Evolutionary conservation across 1,140 invertebrate genomes (phyloP).

Genomic region (Drosophila carrolli): DNA sequence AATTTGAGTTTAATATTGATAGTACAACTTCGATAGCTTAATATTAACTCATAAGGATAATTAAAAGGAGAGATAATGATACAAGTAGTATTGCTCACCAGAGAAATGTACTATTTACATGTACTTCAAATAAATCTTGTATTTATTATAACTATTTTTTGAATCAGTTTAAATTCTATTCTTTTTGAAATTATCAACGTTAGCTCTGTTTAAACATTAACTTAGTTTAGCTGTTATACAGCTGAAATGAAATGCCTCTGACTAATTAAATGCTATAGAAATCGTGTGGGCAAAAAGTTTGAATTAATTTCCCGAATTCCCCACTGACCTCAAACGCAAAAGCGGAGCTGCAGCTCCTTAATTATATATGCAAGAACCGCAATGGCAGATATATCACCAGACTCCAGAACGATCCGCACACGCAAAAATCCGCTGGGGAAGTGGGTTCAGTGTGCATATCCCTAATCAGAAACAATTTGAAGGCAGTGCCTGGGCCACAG

Average conservation of each 20-base stretch:
- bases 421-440: slow-evolving; percentile 33
- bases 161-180: no score
- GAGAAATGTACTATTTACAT: no score
- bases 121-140: no score
- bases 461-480: slow-evolving; percentile 76
- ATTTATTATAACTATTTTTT: no score
- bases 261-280: not conserved
- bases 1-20: slow-evolving; percentile 1
- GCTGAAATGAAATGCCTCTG: not conserved
- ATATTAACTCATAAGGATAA: no score
- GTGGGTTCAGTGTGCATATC: slow-evolving; percentile 21
- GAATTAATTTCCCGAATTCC: slow-evolving; percentile 19
- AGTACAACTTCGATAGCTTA: no score
- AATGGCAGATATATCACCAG: slow-evolving; percentile 75
- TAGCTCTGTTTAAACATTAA: not conserved
- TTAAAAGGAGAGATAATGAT: no score
- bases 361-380: slow-evolving; percentile 76
- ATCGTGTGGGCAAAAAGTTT: not conserved
- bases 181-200: no score
- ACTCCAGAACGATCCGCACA: slow-evolving; percentile 36
- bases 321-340: slow-evolving; percentile 25
- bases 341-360: slow-evolving; percentile 46
- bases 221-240: not conserved
- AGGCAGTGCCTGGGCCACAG: slow-evolving; percentile 15
- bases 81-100: no score